These are phyloP conservation scores for Agonopterix alstromeriana DNA, from an alignment of 2,888 invertebrate species.

Conservation along the genomic window DNA sequence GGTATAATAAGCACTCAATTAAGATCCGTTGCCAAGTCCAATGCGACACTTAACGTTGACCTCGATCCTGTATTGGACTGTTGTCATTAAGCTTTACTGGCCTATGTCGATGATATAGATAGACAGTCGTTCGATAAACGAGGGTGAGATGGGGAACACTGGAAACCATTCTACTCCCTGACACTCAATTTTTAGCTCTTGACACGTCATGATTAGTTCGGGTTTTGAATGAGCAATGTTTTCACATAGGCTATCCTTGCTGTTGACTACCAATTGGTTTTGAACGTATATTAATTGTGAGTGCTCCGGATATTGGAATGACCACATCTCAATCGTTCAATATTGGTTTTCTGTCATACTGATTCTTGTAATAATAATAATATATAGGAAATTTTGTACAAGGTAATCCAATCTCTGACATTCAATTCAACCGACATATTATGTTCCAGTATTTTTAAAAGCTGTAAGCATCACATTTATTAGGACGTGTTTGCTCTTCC, in stretches of 20 bases:
- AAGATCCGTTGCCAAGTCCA: conserved; percentile 54
- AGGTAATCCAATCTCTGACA: too few species aligned
- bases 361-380: too few species aligned
- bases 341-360: conserved; percentile 4
- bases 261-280: conserved; percentile 34
- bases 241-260: conserved; percentile 25
- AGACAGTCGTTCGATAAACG: conserved; percentile 48
- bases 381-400: too few species aligned
- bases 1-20: conserved; percentile 53
- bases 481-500: too few species aligned
- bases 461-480: too few species aligned
- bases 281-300: conserved; percentile 53
- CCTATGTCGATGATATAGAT: conserved; percentile 46
- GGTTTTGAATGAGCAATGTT: conserved; percentile 25
- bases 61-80: conserved; percentile 61
- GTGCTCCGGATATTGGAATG: conserved; percentile 38
- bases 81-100: conserved; percentile 61
- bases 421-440: too few species aligned
- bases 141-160: conserved; percentile 45
- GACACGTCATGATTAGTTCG: conserved; percentile 22
- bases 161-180: conserved; percentile 19
- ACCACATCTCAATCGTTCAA: conserved; percentile 23
- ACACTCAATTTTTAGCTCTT: conserved; percentile 31
- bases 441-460: too few species aligned
- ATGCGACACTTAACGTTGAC: conserved; percentile 58